Conservation (phyloP, 1,140 invertebrate genomes). For the Oncopodura yosiiana region DNA sequence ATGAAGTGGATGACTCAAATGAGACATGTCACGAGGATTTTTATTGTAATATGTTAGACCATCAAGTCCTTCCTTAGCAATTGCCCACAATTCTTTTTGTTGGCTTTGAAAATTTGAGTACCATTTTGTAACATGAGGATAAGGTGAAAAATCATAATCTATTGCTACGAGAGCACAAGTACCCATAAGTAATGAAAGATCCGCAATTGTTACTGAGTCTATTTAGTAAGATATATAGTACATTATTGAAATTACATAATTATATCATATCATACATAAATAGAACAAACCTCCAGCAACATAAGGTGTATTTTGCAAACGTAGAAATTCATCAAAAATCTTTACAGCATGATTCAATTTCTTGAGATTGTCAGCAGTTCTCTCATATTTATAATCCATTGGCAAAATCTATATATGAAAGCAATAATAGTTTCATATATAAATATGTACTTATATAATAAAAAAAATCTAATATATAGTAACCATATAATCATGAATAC, state of each 20-base stretch:
- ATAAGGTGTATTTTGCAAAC: conserved; percentile 49
- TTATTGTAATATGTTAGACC: conserved; percentile 26
- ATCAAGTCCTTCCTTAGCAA: conserved; percentile 23
- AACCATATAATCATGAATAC: conserved; percentile 56
- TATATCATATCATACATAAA: background rate
- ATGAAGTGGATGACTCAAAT: conserved; percentile 29
- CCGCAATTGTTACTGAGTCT: conserved; percentile 29
- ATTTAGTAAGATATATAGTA: background rate
- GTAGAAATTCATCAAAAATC: conserved; percentile 57
- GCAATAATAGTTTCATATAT: background rate
- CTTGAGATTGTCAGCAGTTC: conserved; percentile 53
- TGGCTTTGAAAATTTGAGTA: conserved; percentile 17
- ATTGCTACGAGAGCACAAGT: conserved; percentile 24
- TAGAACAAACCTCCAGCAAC: conserved; percentile 46
- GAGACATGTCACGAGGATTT: conserved; percentile 29
- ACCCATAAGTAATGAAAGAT: conserved; percentile 28
- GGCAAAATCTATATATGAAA: conserved; percentile 50
- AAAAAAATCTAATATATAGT: conserved; percentile 34
- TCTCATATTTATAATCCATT: conserved; percentile 61
- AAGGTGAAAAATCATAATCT: conserved; percentile 19
- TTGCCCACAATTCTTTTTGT: conserved; percentile 17
- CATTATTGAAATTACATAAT: background rate
- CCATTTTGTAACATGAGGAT: conserved; percentile 14
- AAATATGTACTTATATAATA: background rate
- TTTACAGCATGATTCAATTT: conserved; percentile 56